Evolutionary conservation across 2,888 invertebrate species (phyloP).

Genomic region (Cerceris ruficornis): DNA sequence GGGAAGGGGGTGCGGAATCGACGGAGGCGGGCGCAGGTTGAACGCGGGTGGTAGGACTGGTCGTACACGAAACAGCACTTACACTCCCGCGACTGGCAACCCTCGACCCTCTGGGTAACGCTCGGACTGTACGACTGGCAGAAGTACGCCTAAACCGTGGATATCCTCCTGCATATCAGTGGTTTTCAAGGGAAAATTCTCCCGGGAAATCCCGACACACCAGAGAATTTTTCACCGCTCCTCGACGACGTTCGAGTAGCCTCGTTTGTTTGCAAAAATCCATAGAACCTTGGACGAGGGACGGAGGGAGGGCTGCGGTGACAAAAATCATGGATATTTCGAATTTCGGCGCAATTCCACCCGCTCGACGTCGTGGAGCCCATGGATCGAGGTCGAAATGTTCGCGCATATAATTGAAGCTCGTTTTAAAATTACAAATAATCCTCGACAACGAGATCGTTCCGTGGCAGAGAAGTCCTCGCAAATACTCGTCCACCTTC

Average conservation of each 20-base stretch:
- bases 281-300: neutral
- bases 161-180: conserved; percentile 53
- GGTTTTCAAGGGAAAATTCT: conserved; percentile 55
- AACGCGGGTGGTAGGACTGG: conserved; percentile 63
- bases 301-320: neutral
- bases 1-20: conserved; percentile 34
- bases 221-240: conserved; percentile 3
- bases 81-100: conserved; percentile 72
- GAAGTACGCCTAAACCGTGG: conserved; percentile 57
- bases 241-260: neutral
- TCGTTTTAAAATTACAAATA: too few species aligned
- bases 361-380: too few species aligned
- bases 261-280: neutral
- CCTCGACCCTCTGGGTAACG: conserved; percentile 63
- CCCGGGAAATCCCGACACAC: conserved; percentile 35
- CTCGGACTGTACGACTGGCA: conserved; percentile 58
- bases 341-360: neutral
- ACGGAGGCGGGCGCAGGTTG: conserved; percentile 23
- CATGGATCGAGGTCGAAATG: too few species aligned
- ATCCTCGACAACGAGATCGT: too few species aligned
- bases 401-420: too few species aligned
- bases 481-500: too few species aligned
- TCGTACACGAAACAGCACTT: conserved; percentile 81
- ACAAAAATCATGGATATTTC: too few species aligned
- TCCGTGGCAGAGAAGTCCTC: too few species aligned